Evolutionary conservation across 2,888 invertebrate genomes (phyloP), one percentile per base, ranked within the genome.

Genomic region (Calameuta filiformis): DNA sequence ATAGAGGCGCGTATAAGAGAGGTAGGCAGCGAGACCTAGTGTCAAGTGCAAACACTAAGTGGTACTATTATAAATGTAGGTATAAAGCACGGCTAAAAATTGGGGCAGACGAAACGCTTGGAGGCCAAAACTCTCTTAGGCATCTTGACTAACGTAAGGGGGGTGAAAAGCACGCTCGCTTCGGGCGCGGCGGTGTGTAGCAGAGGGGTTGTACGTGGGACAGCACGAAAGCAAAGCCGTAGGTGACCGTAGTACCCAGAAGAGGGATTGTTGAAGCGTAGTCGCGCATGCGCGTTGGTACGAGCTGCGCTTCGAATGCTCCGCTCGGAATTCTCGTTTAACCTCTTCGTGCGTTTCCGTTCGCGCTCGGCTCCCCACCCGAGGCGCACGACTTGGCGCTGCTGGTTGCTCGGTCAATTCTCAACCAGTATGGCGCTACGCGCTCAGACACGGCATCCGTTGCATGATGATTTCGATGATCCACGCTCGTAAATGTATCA

Each of bases 341-440:
- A 35, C 35, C 35, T 23, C 2, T 56, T 56, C 78, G 77, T 78
- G 75, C 69, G 77, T 74, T 71, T 34, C 76, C 73, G 74, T 30
- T 71, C 31, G 68, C 75, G 75, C 69, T 69, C 74, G 69, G 35
- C 75, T 71, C 75, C 68, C 73, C 69, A 77, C 37, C 71, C 75
- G 40, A 33, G 33, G 71, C 37, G 12, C 4, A 73, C 23, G 71
- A 77, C 80, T 79, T 78, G 86, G 85, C 86, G 85, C 87, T 87
- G 87, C 86, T 86, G 83, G 85, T 85, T 88, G 85, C 86, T 89
- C 89, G 89, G 88, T 91, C 90, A 90, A 90, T 91, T 88, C 86
- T 86, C 82, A 85, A 87, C 86, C 88, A 91, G 90, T 90, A 89
- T 90, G 90, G 89, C 91, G 89, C 89, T 89, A 87, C 88, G 89